These are phyloP conservation scores for Brenthis ino DNA, from an alignment of 2,888 invertebrate genomes.

Conservation along the genomic window DNA sequence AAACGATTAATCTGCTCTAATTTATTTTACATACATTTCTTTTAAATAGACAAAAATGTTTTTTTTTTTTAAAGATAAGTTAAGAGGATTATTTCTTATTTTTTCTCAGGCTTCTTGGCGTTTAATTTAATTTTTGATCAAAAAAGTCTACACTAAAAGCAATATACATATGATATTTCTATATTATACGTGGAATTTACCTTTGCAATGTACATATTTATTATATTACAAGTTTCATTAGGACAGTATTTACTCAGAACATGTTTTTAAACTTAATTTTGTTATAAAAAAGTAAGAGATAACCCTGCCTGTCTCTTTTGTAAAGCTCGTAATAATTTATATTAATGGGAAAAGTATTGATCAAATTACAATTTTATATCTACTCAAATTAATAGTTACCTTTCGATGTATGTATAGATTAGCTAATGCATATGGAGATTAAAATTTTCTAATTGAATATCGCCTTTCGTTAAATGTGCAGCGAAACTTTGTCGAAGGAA, in stretches of 20 bases:
- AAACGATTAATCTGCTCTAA: too few relatives aligned
- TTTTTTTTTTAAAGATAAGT: too few relatives aligned
- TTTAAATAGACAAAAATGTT: too few relatives aligned
- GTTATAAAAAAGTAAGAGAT: background rate
- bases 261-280: background rate
- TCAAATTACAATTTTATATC: conserved; percentile 35
- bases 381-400: conserved; percentile 25
- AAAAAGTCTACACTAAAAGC: background rate
- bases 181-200: too few relatives aligned
- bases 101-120: too few relatives aligned
- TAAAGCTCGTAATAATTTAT: conserved; percentile 23
- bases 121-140: background rate
- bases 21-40: too few relatives aligned
- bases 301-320: conserved; percentile 2
- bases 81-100: too few relatives aligned
- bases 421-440: conserved; percentile 24
- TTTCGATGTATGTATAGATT: conserved; percentile 15
- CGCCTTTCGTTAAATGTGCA: conserved; percentile 1
- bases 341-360: conserved; percentile 35
- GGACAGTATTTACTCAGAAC: background rate
- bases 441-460: conserved; percentile 15
- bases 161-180: background rate
- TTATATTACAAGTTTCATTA: too few relatives aligned
- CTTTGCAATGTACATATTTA: too few relatives aligned
- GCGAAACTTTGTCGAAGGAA: conserved; percentile 11